Evolutionary conservation across 2,797 vertebrate species (phyloP), one percentile per base, ranked within the genome.

Genomic region (Schizopygopsis malacanthus): DNA sequence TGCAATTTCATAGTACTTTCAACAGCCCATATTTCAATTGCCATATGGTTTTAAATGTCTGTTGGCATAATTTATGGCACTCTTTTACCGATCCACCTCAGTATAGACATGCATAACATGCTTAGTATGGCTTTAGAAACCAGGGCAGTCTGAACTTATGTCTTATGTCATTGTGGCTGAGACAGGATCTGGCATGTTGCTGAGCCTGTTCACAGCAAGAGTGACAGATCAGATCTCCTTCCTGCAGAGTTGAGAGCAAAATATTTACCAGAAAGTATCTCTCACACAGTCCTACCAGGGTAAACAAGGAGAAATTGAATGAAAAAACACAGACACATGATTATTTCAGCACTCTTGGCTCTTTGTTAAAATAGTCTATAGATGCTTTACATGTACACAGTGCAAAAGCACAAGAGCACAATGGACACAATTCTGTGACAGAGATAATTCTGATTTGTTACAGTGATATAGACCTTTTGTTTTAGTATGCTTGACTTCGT

Each of bases 371-470:
- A 90, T 93, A 88, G 88, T 93, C 90, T 92, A 85, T 80, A 82
- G 81, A 90, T 92, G 92, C 73, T 93, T 92, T 87, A 94, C 93
- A 94, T 90, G 90, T 91, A 94, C 89, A 94, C 92, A 94, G 92
- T 94, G 93, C 92, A 91, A 92, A 86, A 94, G 93, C 92, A 95
- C 92, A 91, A 92, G 86, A 94, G 93, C 92, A 95, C 92, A 91
- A 93, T 84, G 91, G 87, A 94, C 92, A 92, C 92, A 88, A 93
- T 92, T 89, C 91, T 94, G 92, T 87, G 85, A 93, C 92, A 94
- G 91, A 92, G 84, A 90, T 86, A 88, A 91, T 92, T 93, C 82
- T 73, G 88, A 90, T 90, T 94, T 91, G 93, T 92, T 90, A 95
- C 93, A 94, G 92, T 91, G 92, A 93, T 91, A 93, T 91, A 87